Base-by-base conservation (phyloP, 64 coral and sea anemone genomes). In the Stichodactyla helianthus region DNA sequence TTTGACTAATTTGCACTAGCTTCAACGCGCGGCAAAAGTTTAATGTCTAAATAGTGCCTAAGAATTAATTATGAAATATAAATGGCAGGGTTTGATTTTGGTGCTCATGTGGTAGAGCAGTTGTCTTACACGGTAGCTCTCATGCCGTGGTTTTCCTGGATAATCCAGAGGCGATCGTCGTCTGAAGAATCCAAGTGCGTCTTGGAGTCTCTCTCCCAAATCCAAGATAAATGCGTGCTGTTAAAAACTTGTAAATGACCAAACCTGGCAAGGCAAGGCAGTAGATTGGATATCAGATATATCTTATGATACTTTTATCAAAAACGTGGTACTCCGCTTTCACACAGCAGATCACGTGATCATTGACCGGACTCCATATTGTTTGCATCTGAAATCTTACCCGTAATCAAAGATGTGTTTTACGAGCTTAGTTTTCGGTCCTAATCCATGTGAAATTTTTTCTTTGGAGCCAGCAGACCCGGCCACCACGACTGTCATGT, bases 391-490 rank as follows among this genome's bases (percentile, higher is more conserved):
- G 5, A 8, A 83, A 17, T 81, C 93, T 87, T 3, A 95, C 93
- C 93, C 93, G 18, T 95, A 95, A 55, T 95, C 94, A 57, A 89
- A 77, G 8, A 95, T 58, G 19, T 87, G 58, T 28, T 81, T 92
- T 54, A 86, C 94, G 56, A 89, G 77, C 53, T 80, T 77, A 8
- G 79, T 18, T 44, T 71, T 14, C 11, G 94, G 94, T 65, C 84
- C 94, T 35, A 77, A 64, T 58, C 91, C 90, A 2, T 77, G 31
- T 7, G 94, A 95, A 57, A 95, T 82, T 6, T 81, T 87, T 83
- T 95, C 94, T 57, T 82, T 95, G 79, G 90, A 92, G 25, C 94
- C 94, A 28, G 94, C 94, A 76, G 94, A 95, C 12, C 94, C 94
- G 28, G 91, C 94, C 17, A 95, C 94, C 52, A 95, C 88, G 4